These are phyloP conservation scores for Trachelus troglodyta DNA, from an alignment of 2,888 invertebrate genomes.

Conservation along the genomic window DNA sequence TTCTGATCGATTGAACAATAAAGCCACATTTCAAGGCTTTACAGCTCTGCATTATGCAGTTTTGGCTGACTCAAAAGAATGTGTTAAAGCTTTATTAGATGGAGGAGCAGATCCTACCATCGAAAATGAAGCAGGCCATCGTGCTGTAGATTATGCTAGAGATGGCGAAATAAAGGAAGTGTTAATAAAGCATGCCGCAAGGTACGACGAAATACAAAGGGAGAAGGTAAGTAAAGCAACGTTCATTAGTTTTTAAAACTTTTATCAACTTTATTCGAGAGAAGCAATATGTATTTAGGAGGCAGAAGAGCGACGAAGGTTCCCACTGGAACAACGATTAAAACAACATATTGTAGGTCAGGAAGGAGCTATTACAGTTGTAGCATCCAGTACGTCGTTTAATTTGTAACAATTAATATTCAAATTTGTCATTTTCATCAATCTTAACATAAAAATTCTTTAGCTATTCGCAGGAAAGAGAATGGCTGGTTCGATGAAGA, in stretches of 20 bases:
- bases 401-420: not conserved
- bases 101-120: slow-evolving; percentile 80
- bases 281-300: slow-evolving; percentile 64
- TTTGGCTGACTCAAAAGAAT: slow-evolving; percentile 75
- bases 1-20: slow-evolving; percentile 75
- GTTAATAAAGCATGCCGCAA: slow-evolving; percentile 69
- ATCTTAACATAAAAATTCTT: slow-evolving; percentile 27
- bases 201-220: slow-evolving; percentile 55
- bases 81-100: slow-evolving; percentile 76
- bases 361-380: slow-evolving; percentile 82
- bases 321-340: slow-evolving; percentile 86
- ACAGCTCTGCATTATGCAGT: slow-evolving; percentile 92
- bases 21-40: slow-evolving; percentile 85
- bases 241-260: not conserved
- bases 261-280: not conserved
- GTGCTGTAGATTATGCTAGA: slow-evolving; percentile 79
- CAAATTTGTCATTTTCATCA: not conserved
- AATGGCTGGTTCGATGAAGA: slow-evolving; percentile 95
- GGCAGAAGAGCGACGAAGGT: slow-evolving; percentile 82
- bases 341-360: slow-evolving; percentile 89
- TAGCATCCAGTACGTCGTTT: slow-evolving; percentile 73
- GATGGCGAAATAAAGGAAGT: slow-evolving; percentile 75
- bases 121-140: slow-evolving; percentile 83
- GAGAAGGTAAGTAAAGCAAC: slow-evolving; percentile 49
- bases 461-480: slow-evolving; percentile 88